These are phyloP conservation scores for Pseudoips prasinana DNA, from an alignment of 2,888 invertebrate species.

Conservation along the genomic window DNA sequence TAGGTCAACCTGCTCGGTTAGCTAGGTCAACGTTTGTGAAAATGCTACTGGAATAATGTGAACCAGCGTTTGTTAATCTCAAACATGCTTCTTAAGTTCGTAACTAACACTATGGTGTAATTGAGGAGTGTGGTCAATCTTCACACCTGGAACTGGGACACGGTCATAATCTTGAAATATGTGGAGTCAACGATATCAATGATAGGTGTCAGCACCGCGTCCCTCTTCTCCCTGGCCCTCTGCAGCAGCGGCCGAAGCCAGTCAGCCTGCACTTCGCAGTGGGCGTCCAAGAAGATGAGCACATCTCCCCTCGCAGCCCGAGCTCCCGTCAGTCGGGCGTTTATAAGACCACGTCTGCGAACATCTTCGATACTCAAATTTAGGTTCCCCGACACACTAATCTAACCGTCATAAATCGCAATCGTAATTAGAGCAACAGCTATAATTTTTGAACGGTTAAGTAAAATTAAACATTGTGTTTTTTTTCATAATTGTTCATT, in stretches of 20 bases:
- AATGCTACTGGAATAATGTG: no score
- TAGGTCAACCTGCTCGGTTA: no score
- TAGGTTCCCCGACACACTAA: slow-evolving; percentile 5
- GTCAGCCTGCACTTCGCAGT: slow-evolving; percentile 89
- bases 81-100: no score
- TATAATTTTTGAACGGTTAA: no score
- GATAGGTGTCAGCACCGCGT: slow-evolving; percentile 94
- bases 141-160: slow-evolving; percentile 49
- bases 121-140: no score
- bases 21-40: no score
- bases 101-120: no score
- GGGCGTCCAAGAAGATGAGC: slow-evolving; percentile 94
- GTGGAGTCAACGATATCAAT: slow-evolving; percentile 95
- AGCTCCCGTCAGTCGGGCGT: slow-evolving; percentile 93
- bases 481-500: no score
- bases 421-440: no score
- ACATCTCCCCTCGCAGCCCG: slow-evolving; percentile 90
- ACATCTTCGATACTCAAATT: background rate
- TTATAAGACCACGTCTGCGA: slow-evolving; percentile 90
- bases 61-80: no score
- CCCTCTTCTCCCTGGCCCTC: slow-evolving; percentile 83
- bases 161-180: slow-evolving; percentile 77
- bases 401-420: no score
- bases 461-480: no score
- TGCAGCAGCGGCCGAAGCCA: slow-evolving; percentile 95